Evolutionary conservation across 2,888 invertebrate species (phyloP), one percentile per base, ranked within the genome.

Genomic region (Hirudinaria manillensis): DNA sequence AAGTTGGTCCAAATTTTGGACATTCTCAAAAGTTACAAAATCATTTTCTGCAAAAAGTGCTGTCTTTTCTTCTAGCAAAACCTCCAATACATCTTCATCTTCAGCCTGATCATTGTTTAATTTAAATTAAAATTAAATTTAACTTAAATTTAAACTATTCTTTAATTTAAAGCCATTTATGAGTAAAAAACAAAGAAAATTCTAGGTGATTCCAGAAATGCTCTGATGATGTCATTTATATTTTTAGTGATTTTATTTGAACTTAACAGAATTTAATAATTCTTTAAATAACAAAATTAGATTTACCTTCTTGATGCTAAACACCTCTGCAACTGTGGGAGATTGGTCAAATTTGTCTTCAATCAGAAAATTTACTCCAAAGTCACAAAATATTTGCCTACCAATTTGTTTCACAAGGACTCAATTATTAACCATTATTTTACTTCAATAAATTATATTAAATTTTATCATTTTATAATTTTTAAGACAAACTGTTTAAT

Each of bases 381-480:
- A 96, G 87, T 99, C 99, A 86, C 96, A 96, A 87, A 99, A 99
- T 34, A 99, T 90, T 86, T 93, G 91, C 0, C 86, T 86, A 80
- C 38, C 74, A 79, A 70, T 16, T 45, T 29, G 51, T 61, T 61
- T 7, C 24, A 1, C 10, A 45, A 1, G 10, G 13, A 45, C 45
- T 45, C 6, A 45, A 7, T 10, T 16, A 10, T 45, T 4, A 45
- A n/a, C n/a, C 45, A 45, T 45, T 45, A 45, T 7, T 45, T 45
- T 7, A 3, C 45, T 45, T 45, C 16, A 45, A 2, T 16, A 45
- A 16, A 16, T 45, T 45, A 45, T 45, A 16, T 45, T 45, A 4
- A 10, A 10, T 16, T 4, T 45, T 73, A 3, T 29, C 34, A 65
- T 10, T 29, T 2, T 38, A 32, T 19, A 24, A 66, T 10, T 36